Evolutionary conservation across 2,113 vertebrate genomes (phyloP).

Genomic region (Arothron firmamentum): DNA sequence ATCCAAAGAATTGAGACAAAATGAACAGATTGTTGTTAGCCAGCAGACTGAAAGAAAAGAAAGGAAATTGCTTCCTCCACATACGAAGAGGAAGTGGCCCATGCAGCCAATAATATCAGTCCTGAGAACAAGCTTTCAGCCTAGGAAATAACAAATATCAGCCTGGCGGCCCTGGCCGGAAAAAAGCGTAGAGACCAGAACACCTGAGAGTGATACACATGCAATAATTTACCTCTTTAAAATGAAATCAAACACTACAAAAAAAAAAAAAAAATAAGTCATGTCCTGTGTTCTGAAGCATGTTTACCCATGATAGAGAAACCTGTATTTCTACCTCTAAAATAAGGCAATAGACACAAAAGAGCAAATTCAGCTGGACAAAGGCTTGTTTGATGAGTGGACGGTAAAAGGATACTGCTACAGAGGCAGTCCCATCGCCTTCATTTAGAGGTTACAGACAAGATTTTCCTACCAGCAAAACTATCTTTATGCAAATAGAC

Average conservation of each 20-base stretch:
- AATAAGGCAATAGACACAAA: background rate
- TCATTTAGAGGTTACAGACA: slow-evolving; percentile 17
- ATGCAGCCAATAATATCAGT: slow-evolving; percentile 23
- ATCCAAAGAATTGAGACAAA: background rate
- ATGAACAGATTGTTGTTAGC: too few relatives aligned
- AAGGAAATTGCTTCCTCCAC: slow-evolving; percentile 58
- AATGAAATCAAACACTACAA: background rate
- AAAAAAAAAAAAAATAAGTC: too few relatives aligned
- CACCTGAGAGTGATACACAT: too few relatives aligned
- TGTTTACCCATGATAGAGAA: slow-evolving; percentile 6
- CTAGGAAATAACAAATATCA: background rate
- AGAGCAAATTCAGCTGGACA: slow-evolving; percentile 18
- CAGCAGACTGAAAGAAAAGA: slow-evolving; percentile 27
- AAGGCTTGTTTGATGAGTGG: slow-evolving; percentile 21
- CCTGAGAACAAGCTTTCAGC: background rate
- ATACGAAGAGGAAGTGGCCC: slow-evolving; percentile 55
- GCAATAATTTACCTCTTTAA: background rate
- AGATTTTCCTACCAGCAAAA: slow-evolving; percentile 5
- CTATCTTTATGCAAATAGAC: slow-evolving; percentile 24
- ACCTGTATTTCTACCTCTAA: background rate
- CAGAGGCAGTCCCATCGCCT: slow-evolving; percentile 7
- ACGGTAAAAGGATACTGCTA: slow-evolving; percentile 35
- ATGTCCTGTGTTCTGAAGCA: background rate
- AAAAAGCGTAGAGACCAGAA: too few relatives aligned
- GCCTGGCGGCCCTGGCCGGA: background rate